Evolutionary conservation across 2,797 vertebrate genomes (phyloP), one percentile per base, ranked within the genome.

Genomic region (Nannoperca australis): DNA sequence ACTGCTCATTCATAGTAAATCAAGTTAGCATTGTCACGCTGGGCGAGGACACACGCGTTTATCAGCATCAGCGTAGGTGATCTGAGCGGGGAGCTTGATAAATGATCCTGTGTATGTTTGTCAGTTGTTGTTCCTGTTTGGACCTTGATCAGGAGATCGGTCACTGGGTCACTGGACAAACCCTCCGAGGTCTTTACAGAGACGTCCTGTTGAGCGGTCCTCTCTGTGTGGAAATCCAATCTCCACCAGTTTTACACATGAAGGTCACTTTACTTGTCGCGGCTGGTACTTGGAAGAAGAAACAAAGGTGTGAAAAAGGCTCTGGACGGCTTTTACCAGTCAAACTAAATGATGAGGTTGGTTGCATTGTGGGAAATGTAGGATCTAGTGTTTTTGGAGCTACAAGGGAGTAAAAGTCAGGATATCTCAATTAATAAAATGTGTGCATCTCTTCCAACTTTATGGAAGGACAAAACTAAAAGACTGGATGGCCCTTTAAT

Each of bases 131-230:
- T n/a, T 50, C 8, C 76, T 70, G 70, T 67, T 78, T 68, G 24
- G 1, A 27, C 24, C 24, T 27, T 69, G 76, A 84, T 81, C 45
- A 69, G 80, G 63, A 82, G 70, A 54, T 77, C 32, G 70, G 70
- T 86, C 83, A 83, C 30, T 77, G 53, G 75, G 73, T 74, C 82
- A 50, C 4, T 69, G 65, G 51, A 51, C 67, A 75, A 76, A 58
- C 42, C 69, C 73, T 47, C 22, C 3, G 45, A 73, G 64, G 34
- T 69, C 70, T 82, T 82, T 32, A 38, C 50, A 62, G 36, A 15
- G 5, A 24, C 18, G 27, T 86, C 77, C 78, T 70, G 72, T 85
- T 79, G 34, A 55, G 66, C 60, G 34, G 38, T 75, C 45, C 38
- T 69, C 34, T 54, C 67, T 47, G 65, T 27, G 45, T 72, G 71